A percentile compares a stretch with the other conserved stretches of the same genome.
Conservation (phyloP, 23 tunicate genomes). For the Diplosoma virens region DNA sequence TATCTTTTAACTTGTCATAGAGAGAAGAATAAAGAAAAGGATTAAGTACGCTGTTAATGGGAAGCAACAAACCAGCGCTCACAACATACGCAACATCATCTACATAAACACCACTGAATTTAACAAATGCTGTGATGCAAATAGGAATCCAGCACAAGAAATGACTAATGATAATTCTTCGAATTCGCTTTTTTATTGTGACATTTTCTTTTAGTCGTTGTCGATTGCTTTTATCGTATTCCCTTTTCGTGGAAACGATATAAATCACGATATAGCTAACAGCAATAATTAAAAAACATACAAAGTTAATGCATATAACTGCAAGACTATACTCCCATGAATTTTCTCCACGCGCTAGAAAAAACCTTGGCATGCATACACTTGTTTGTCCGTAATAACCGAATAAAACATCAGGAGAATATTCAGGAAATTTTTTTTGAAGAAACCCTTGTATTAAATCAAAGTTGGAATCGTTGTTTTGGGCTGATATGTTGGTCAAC, state of each 20-base stretch:
- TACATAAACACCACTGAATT: too few species aligned
- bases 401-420: neutral
- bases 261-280: conserved; percentile 1
- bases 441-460: too few species aligned
- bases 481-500: too few species aligned
- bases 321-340: conserved; percentile 25
- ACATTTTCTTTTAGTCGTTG: neutral
- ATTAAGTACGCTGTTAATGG: too few species aligned
- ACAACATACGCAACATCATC: too few species aligned
- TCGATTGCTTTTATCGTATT: neutral
- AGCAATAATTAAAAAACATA: neutral
- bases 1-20: too few species aligned
- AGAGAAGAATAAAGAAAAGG: conserved; percentile 17
- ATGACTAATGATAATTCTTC: conserved; percentile 13
- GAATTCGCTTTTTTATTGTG: conserved; percentile 18
- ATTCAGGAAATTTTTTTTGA: too few species aligned
- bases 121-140: too few species aligned
- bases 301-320: conserved; percentile 20
- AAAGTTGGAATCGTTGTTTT: too few species aligned
- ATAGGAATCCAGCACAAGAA: conserved; percentile 35
- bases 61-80: too few species aligned
- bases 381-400: conserved; percentile 29
- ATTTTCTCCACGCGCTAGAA: neutral
- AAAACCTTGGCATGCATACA: conserved; percentile 34
- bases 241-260: neutral